These are phyloP conservation scores for Listronotus oregonensis DNA, from an alignment of 1,140 invertebrate species.

Conservation along the genomic window DNA sequence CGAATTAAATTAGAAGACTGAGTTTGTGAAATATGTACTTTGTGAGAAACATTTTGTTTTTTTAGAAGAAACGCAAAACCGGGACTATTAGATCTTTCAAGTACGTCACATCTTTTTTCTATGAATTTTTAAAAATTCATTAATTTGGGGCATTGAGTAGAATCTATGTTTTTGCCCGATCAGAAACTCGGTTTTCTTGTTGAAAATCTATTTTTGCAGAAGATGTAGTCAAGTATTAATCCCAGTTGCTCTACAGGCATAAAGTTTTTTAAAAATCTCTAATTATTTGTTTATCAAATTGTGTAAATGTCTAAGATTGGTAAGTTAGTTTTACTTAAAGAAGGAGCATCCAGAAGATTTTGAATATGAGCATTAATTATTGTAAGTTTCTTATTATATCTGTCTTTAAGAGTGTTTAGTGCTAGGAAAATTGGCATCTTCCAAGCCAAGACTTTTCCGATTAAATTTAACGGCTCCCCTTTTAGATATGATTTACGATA, in stretches of 20 bases:
- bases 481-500: not conserved
- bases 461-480: constrained; percentile 4
- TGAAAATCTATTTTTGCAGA: not conserved
- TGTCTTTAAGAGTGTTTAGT: constrained; percentile 1
- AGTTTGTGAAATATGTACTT: too few species aligned
- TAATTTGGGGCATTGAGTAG: too few species aligned
- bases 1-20: too few species aligned
- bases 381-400: constrained; percentile 2
- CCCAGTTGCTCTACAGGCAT: not conserved
- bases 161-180: not conserved
- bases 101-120: too few species aligned
- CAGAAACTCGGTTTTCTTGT: not conserved
- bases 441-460: not conserved
- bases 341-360: not conserved
- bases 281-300: not conserved
- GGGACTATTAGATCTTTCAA: too few species aligned
- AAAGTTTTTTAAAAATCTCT: not conserved
- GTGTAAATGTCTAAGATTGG: not conserved
- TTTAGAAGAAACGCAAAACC: too few species aligned
- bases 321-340: not conserved
- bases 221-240: not conserved
- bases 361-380: not conserved
- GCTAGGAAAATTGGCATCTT: constrained; percentile 1
- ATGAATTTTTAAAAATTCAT: too few species aligned
- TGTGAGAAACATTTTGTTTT: too few species aligned